Percentiles rank a stretch among this genome's conserved stretches.
phyloP scores from a whole-genome alignment of 2,113 vertebrate species.

The Pseudolaguvia tuberculata region DNA sequence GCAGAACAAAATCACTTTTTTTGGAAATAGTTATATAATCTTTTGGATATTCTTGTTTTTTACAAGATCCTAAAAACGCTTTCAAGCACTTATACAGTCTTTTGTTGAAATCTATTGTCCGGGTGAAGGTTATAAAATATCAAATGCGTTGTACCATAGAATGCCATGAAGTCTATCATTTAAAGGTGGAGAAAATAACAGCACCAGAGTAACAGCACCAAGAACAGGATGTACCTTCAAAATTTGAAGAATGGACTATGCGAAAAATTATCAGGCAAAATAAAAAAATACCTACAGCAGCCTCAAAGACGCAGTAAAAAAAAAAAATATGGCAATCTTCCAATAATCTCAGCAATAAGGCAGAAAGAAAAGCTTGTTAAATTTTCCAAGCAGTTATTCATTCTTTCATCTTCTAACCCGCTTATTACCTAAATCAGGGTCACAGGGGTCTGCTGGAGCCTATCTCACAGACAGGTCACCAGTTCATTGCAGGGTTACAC shows the following conservation, averaged over 20 bases:
- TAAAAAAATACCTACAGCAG: neutral
- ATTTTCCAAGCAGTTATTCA: no score
- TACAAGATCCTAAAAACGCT: no score
- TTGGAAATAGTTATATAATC: no score
- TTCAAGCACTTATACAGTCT: neutral
- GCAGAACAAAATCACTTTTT: no score
- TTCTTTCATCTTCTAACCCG: no score
- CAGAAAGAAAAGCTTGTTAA: no score
- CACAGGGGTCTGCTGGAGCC: no score
- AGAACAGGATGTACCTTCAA: neutral
- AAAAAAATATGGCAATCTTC: neutral
- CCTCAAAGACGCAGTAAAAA: neutral
- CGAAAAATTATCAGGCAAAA: neutral
- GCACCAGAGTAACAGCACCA: neutral
- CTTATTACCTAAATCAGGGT: no score
- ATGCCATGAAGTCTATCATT: neutral
- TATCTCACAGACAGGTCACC: no score
- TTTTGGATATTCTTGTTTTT: no score
- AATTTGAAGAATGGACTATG: neutral
- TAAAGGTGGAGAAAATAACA: neutral
- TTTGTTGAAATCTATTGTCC: neutral
- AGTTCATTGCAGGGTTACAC: no score
- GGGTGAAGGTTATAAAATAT: neutral
- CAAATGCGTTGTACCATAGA: neutral
- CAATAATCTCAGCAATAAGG: neutral